Percentiles rank a stretch among this genome's conserved stretches.
Evolutionary conservation across 2,797 vertebrate genomes (phyloP).

Genomic region (Psittacula echo): DNA sequence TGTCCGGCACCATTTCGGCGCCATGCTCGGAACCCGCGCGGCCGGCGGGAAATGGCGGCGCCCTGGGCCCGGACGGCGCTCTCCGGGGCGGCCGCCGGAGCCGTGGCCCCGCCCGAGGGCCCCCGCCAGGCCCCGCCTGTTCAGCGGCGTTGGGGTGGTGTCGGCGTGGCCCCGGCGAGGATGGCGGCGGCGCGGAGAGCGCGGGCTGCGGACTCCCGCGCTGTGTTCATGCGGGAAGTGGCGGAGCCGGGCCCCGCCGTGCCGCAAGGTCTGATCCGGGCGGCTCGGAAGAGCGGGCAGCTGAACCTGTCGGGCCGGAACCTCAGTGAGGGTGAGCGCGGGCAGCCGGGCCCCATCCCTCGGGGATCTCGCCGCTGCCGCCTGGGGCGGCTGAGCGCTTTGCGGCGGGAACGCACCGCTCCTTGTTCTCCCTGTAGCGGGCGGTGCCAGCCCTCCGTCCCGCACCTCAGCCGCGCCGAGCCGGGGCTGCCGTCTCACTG

Average conservation of each 20-base stretch:
- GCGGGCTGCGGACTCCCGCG: conserved; percentile 52
- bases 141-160: not conserved
- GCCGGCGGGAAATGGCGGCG: conserved; percentile 1
- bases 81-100: not conserved
- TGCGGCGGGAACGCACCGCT: not conserved
- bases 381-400: no score
- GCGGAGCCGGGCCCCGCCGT: conserved; percentile 68
- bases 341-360: not conserved
- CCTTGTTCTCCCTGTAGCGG: not conserved
- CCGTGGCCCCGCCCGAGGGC: not conserved
- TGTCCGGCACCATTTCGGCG: not conserved
- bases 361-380: not conserved
- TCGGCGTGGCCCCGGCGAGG: no score
- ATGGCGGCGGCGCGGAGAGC: not conserved
- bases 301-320: conserved; percentile 87
- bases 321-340: conserved; percentile 83
- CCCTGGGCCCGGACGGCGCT: no score
- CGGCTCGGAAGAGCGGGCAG: conserved; percentile 89
- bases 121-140: not conserved
- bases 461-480: not conserved
- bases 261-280: conserved; percentile 74
- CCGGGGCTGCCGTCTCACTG: not conserved
- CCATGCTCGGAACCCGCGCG: fast-evolving
- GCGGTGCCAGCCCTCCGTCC: not conserved
- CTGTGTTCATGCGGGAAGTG: conserved; percentile 78